Evolutionary conservation across 1,140 invertebrate species (phyloP).

Genomic region (Centruroides vittatus): DNA sequence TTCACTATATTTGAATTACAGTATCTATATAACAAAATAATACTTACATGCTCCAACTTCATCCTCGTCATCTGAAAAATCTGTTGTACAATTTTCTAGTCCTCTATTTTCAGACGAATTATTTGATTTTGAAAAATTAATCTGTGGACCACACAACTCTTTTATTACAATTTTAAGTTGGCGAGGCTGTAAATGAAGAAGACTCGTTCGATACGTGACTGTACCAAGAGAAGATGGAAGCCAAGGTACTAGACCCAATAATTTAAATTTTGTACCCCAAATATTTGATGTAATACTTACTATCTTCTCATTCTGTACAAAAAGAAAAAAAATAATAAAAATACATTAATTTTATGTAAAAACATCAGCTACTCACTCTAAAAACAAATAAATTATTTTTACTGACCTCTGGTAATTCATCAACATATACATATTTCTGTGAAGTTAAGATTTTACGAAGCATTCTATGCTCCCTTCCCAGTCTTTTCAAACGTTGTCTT

Average conservation of each 20-base stretch:
- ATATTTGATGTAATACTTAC: constrained; percentile 94
- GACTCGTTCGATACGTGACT: constrained; percentile 90
- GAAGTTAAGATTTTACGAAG: no score
- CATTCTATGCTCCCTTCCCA: not conserved
- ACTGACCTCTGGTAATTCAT: not conserved
- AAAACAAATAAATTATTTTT: not conserved
- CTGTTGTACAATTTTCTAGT: constrained; percentile 10
- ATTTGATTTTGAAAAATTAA: constrained; percentile 35
- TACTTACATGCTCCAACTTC: no score
- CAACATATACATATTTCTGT: not conserved
- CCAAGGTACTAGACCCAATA: constrained; percentile 59
- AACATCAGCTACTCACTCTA: no score
- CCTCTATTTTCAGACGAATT: not conserved
- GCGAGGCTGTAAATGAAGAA: constrained; percentile 89
- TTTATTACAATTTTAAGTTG: constrained; percentile 92
- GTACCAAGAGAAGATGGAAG: constrained; percentile 82
- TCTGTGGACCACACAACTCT: constrained; percentile 48
- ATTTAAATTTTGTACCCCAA: constrained; percentile 98
- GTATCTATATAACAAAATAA: no score
- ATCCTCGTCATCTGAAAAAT: constrained; percentile 69
- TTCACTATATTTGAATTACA: no score
- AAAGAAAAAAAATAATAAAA: not conserved
- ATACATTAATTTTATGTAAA: not conserved
- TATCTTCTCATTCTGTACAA: constrained; percentile 12
- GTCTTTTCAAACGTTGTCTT: not conserved